Conservation (phyloP, 2,113 vertebrate genomes). For the Callaeas wilsoni region DNA sequence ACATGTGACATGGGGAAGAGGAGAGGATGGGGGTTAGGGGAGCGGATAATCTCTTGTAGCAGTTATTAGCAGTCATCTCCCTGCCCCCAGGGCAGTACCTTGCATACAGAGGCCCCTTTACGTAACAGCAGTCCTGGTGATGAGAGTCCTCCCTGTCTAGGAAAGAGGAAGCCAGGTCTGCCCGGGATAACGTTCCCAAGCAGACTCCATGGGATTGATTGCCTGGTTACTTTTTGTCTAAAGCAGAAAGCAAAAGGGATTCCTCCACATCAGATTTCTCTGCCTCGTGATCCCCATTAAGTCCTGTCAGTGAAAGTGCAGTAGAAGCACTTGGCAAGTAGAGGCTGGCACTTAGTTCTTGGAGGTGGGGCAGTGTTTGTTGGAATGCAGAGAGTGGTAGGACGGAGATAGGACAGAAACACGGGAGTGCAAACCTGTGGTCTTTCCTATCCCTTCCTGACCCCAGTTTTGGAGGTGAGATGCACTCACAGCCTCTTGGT, state of each 20-base stretch:
- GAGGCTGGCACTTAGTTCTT: background rate
- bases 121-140: background rate
- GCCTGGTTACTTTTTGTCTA: background rate
- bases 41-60: background rate
- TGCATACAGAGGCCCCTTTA: background rate
- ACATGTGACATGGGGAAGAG: background rate
- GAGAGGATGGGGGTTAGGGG: background rate
- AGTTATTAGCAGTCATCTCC: background rate
- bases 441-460: background rate
- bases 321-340: background rate
- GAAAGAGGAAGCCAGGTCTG: background rate
- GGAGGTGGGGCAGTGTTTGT: background rate
- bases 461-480: background rate
- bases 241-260: background rate
- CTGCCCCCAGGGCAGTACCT: background rate
- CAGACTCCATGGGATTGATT: background rate
- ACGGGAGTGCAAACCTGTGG: fast-evolving
- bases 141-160: background rate
- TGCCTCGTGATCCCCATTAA: background rate
- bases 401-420: background rate
- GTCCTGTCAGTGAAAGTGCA: background rate
- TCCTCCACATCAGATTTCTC: background rate
- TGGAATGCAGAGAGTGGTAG: background rate
- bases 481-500: background rate
- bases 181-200: fast-evolving